A percentile compares a stretch with the other conserved stretches of the same genome.
Evolutionary conservation across 2,113 vertebrate species (phyloP).

Genomic region (Lontra canadensis): DNA sequence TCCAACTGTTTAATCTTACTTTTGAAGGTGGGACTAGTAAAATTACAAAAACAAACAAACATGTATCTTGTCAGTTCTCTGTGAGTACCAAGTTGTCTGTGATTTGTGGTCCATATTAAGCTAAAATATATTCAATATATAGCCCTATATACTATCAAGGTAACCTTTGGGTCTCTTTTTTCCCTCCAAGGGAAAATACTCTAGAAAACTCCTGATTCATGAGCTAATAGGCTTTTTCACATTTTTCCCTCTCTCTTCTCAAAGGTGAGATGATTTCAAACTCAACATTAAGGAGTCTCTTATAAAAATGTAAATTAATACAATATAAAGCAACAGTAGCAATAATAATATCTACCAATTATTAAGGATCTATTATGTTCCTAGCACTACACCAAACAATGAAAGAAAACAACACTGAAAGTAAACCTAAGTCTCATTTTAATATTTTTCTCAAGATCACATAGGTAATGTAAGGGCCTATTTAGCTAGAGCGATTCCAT

Average conservation of each 20-base stretch:
- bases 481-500: too few species aligned
- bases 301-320: slow-evolving; percentile 11
- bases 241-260: background rate
- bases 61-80: background rate
- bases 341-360: background rate
- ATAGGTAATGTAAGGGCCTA: background rate
- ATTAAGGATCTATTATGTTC: background rate
- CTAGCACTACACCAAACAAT: background rate
- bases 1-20: background rate
- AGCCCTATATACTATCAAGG: background rate
- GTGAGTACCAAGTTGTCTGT: background rate
- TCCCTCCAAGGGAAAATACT: background rate
- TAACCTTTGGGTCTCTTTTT: background rate
- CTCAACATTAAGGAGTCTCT: background rate
- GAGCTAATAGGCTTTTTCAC: background rate
- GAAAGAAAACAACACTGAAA: background rate
- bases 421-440: background rate
- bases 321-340: background rate
- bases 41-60: background rate
- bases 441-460: background rate
- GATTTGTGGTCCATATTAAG: background rate
- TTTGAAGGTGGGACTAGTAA: background rate
- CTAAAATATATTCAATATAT: background rate
- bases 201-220: background rate
- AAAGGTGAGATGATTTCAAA: background rate